Conservation (phyloP, 2,797 vertebrate species). For the Eulemur mongoz region DNA sequence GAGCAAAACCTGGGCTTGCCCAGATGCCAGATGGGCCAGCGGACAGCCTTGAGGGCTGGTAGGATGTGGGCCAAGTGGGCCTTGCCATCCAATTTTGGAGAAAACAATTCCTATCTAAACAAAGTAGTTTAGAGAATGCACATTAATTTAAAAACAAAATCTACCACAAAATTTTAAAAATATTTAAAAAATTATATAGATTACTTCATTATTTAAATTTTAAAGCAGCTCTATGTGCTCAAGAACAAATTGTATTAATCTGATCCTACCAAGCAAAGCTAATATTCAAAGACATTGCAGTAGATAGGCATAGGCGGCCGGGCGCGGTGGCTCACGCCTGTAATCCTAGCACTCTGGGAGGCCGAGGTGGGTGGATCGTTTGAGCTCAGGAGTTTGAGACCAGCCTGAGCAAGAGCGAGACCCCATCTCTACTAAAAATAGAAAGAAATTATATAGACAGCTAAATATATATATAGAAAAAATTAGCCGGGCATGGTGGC, state of each 20-base stretch:
- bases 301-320: not conserved
- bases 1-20: not conserved
- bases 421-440: no score
- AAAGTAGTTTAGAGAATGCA: not conserved
- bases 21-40: not conserved
- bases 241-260: not conserved
- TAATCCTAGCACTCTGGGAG: no score
- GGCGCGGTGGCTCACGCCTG: no score
- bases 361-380: no score
- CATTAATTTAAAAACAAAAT: not conserved
- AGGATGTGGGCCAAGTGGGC: not conserved
- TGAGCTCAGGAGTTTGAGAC: no score
- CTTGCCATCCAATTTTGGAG: not conserved
- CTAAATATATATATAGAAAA: no score
- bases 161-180: not conserved
- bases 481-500: no score
- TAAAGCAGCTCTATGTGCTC: not conserved
- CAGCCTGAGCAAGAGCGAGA: no score
- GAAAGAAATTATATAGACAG: no score
- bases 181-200: not conserved
- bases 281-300: not conserved
- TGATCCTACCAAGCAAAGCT: constrained; percentile 4
- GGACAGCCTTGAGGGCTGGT: not conserved
- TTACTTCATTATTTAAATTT: constrained; percentile 5
- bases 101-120: not conserved